Evolutionary conservation across 2,797 vertebrate genomes (phyloP), one percentile per base, ranked within the genome.

Genomic region (Enteromius fasciolatus): DNA sequence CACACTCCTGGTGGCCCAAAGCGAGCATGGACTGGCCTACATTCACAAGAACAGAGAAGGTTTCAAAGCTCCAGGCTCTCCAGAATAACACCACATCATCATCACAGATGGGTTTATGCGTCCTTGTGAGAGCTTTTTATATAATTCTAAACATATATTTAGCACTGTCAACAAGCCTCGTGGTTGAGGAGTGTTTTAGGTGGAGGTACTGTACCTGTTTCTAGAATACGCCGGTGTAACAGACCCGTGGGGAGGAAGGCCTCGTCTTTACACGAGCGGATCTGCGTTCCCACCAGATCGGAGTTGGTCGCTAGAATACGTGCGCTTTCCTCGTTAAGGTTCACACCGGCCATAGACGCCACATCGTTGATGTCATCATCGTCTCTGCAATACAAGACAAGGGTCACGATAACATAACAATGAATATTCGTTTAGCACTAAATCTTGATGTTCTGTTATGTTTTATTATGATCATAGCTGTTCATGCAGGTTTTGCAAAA

Each of bases 361-460:
- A 97, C 96, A 20, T 97, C 95, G n/a, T 96, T 97, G 89, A 97
- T 95, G 92, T 97, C 96, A 20, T 97, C 96, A 0, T 97, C 96
- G 18, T 97, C 96, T 91, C 96, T 97, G 88, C 0, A 88, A 78
- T 11, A 80, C 54, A 85, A 28, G n/a, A 73, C 8, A 41, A 44
- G 15, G 2, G 61, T 18, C 33, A 17, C 18, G 5, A 20, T n/a
- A 39, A 67, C 33, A 39, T 39, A n/a, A 36, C 2, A 5, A 67
- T 67, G 64, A 33, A 66, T 66, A 66, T 66, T 20, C 31, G 10
- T 46, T 46, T 20, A 66, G 33, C 64, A 76, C 36, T 17, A 9
- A 20, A 61, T 25, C 2, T 61, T 61, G 59, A 61, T 28, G 46
- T 46, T 63, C 9, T 2, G 25, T 2, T 0, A 17, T 46, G 68